These are phyloP conservation scores for Gasteruption jaculator DNA, from an alignment of 2,888 invertebrate genomes.

Conservation along the genomic window DNA sequence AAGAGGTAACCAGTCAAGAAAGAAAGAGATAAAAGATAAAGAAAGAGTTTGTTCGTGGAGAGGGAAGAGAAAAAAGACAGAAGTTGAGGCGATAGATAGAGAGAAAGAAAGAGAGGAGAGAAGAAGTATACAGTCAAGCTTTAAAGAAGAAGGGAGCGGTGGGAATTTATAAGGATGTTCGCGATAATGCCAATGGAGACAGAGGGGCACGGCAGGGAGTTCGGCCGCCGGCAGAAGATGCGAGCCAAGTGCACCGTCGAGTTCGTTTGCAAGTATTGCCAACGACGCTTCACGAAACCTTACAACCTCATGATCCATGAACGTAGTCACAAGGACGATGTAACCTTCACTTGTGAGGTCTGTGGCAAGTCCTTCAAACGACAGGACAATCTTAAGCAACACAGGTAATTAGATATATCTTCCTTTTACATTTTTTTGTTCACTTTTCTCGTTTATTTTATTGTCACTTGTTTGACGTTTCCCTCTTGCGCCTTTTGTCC, in stretches of 20 bases:
- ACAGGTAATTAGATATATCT: constrained; percentile 60
- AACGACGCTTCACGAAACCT: constrained; percentile 95
- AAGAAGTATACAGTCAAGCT: constrained; percentile 27
- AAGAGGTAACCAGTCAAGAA: constrained; percentile 28
- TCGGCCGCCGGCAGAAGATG: constrained; percentile 63
- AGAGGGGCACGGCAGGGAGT: constrained; percentile 52
- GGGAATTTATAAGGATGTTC: constrained; percentile 53
- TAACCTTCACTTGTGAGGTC: constrained; percentile 94
- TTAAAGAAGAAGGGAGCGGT: constrained; percentile 47
- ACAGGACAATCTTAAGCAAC: constrained; percentile 89
- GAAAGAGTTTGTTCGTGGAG: constrained; percentile 16
- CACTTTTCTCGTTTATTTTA: constrained; percentile 10
- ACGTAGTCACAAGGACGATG: constrained; percentile 93
- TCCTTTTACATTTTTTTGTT: constrained; percentile 10
- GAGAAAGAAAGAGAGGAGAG: constrained; percentile 28
- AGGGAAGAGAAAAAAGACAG: constrained; percentile 23
- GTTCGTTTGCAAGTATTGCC: constrained; percentile 97
- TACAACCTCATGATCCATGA: constrained; percentile 98
- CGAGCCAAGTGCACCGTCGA: constrained; percentile 57
- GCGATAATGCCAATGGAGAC: constrained; percentile 53
- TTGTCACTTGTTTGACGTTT: constrained; percentile 9
- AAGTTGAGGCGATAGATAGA: constrained; percentile 24
- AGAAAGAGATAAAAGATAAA: constrained; percentile 18
- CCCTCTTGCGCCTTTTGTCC: not conserved
- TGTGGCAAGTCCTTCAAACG: constrained; percentile 94